Percentiles rank a stretch among this genome's conserved stretches.
Conservation (phyloP, 2,113 vertebrate species). For the Cynopterus brachyotis region DNA sequence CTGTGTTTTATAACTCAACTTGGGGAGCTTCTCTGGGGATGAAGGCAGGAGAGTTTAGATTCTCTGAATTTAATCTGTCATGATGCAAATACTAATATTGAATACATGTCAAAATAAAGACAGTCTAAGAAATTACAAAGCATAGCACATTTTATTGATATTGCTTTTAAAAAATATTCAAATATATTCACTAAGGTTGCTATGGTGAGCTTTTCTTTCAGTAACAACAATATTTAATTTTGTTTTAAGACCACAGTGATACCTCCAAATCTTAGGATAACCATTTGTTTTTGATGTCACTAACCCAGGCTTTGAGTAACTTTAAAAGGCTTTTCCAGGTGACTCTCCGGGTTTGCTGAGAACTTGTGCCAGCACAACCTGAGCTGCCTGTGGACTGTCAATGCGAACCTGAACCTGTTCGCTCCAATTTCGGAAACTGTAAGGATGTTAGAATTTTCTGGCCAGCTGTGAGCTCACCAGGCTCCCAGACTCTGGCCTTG, state of each 20-base stretch:
- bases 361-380: neutral
- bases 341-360: neutral
- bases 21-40: slow-evolving; percentile 4
- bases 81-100: slow-evolving; percentile 11
- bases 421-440: neutral
- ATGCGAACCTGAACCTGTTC: neutral
- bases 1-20: slow-evolving; percentile 56
- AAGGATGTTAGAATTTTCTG: neutral
- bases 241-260: neutral
- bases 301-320: neutral
- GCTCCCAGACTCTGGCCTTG: neutral
- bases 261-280: neutral
- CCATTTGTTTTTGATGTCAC: neutral
- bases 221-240: neutral
- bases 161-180: slow-evolving; percentile 39
- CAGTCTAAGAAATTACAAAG: slow-evolving; percentile 3
- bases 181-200: neutral
- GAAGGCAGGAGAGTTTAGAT: neutral
- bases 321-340: neutral
- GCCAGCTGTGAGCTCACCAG: no score
- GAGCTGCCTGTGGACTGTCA: neutral
- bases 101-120: slow-evolving; percentile 10
- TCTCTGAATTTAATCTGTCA: neutral
- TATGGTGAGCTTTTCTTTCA: neutral
- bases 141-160: slow-evolving; percentile 36